Conservation (phyloP, 2,113 vertebrate genomes). For the Epinephelus moara region DNA sequence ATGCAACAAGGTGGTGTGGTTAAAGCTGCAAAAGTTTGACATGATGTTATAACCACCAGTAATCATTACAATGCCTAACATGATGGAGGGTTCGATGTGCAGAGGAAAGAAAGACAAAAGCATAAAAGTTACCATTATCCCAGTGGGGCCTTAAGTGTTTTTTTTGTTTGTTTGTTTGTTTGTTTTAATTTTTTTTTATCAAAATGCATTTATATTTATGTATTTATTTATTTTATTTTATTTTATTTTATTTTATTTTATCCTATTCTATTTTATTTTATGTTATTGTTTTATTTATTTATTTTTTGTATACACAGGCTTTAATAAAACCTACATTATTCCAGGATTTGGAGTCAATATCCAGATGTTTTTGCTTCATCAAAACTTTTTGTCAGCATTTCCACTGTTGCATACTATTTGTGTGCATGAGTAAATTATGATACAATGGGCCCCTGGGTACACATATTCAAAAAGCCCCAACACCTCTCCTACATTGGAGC, state of each 20-base stretch:
- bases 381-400: not conserved
- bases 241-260: too few species aligned
- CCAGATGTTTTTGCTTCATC: not conserved
- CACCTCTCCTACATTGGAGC: too few species aligned
- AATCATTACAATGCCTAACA: too few species aligned
- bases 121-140: too few species aligned
- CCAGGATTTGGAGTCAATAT: not conserved
- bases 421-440: too few species aligned
- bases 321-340: not conserved
- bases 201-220: too few species aligned
- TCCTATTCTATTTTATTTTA: too few species aligned
- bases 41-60: not conserved
- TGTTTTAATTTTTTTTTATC: too few species aligned
- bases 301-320: not conserved
- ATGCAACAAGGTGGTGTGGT: not conserved
- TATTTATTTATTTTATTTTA: too few species aligned
- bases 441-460: too few species aligned
- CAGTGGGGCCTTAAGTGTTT: not conserved
- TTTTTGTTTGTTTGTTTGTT: not conserved
- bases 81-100: not conserved
- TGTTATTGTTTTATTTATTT: too few species aligned
- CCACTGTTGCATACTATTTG: not conserved
- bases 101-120: not conserved
- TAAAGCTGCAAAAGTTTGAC: not conserved
- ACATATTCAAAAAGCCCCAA: too few species aligned